These are phyloP conservation scores for Hoplodrina blanda DNA, from an alignment of 2,888 invertebrate species.

Conservation along the genomic window DNA sequence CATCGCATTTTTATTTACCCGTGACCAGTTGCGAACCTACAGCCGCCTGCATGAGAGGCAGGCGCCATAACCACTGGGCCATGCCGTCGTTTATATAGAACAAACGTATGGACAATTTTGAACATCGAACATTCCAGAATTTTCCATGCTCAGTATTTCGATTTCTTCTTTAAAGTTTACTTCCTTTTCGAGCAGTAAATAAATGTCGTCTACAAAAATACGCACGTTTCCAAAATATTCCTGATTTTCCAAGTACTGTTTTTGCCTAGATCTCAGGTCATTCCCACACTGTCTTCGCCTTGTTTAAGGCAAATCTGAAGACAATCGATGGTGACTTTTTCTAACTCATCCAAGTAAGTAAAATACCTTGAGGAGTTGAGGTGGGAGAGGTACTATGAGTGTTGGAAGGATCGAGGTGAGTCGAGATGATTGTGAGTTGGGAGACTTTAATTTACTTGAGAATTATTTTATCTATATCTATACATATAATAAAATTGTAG, in stretches of 20 bases:
- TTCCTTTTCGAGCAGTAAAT: slow-evolving; percentile 33
- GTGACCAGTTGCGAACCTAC: no score
- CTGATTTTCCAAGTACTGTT: slow-evolving; percentile 58
- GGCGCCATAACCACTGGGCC: no score
- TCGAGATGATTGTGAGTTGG: slow-evolving; percentile 18
- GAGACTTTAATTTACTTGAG: no score
- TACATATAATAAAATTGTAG: no score
- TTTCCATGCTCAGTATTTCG: neutral
- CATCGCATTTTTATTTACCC: no score
- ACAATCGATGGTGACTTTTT: slow-evolving; percentile 65
- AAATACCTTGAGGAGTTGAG: slow-evolving; percentile 50
- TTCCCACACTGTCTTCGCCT: slow-evolving; percentile 63
- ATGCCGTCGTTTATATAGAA: no score
- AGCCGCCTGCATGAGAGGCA: no score
- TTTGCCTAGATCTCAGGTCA: slow-evolving; percentile 53
- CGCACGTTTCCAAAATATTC: slow-evolving; percentile 60
- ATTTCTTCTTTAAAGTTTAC: neutral
- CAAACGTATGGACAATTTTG: neutral
- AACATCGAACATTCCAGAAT: neutral
- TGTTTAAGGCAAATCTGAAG: slow-evolving; percentile 62
- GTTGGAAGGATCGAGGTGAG: no score
- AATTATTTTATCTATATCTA: no score
- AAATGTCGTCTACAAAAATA: slow-evolving; percentile 49
- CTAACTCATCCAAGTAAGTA: slow-evolving; percentile 68
- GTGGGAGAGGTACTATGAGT: slow-evolving; percentile 30